phyloP scores from a whole-genome alignment of 2,797 vertebrate species.

The Malurus splendens region DNA sequence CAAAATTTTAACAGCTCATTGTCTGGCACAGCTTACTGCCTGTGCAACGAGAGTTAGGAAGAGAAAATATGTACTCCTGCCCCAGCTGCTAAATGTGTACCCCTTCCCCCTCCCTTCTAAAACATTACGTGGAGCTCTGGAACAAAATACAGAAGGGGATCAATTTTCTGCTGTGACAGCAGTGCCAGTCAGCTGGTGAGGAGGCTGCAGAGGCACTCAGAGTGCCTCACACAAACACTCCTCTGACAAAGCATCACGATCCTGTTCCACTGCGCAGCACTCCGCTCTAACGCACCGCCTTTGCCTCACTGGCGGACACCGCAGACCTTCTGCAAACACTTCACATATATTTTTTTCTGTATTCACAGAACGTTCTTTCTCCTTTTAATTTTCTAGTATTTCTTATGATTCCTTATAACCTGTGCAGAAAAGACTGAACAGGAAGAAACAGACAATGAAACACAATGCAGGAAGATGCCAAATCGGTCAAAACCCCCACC shows the following conservation, averaged over 20 bases:
- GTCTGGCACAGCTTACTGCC: background rate
- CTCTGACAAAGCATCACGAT: background rate
- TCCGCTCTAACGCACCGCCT: background rate
- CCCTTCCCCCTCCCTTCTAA: background rate
- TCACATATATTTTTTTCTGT: background rate
- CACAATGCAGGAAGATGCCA: conserved; percentile 56
- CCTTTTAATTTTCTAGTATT: conserved; percentile 1
- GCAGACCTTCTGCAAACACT: background rate
- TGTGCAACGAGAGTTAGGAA: background rate
- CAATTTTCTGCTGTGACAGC: background rate
- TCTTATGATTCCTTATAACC: conserved; percentile 12
- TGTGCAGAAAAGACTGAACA: background rate
- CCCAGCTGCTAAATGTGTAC: background rate
- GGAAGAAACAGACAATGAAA: conserved; percentile 52
- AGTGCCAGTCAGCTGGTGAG: background rate
- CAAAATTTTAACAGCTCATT: background rate
- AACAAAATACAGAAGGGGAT: background rate
- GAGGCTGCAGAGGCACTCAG: background rate
- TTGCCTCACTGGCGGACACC: background rate
- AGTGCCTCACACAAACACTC: background rate
- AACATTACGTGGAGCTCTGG: background rate
- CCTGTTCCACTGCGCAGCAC: background rate
- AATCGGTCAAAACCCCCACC: conserved; percentile 66
- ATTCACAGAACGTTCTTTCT: background rate
- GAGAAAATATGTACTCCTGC: background rate